Evolutionary conservation across 2,113 vertebrate species (phyloP).

Genomic region (Xiphophorus maculatus): DNA sequence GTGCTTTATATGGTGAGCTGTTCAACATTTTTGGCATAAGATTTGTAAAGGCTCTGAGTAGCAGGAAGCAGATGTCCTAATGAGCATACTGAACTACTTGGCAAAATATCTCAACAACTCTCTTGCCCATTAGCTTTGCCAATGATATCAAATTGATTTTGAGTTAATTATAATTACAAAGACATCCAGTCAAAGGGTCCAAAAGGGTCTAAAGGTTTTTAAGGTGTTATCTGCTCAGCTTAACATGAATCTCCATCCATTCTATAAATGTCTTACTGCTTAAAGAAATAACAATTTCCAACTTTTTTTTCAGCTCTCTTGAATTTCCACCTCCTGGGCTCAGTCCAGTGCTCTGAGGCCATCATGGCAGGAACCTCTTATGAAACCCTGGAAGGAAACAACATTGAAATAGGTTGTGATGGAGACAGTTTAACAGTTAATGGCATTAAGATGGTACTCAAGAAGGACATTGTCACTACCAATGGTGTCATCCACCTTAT

Average conservation of each 20-base stretch:
- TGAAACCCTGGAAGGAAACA: constrained; percentile 92
- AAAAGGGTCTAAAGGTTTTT: constrained; percentile 54
- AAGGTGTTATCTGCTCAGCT: constrained; percentile 17
- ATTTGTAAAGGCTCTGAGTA: constrained; percentile 17
- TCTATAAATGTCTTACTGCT: constrained; percentile 8
- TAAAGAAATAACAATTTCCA: constrained; percentile 2
- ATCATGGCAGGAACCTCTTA: constrained; percentile 88
- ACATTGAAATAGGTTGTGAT: constrained; percentile 92
- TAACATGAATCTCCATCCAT: constrained; percentile 9
- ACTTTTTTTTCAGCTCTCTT: constrained; percentile 83
- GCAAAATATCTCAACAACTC: constrained; percentile 30
- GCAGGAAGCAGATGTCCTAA: constrained; percentile 57
- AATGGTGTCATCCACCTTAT: constrained; percentile 97
- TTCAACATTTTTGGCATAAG: not conserved
- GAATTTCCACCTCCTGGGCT: constrained; percentile 91
- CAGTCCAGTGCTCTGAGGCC: constrained; percentile 93
- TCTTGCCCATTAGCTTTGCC: constrained; percentile 25
- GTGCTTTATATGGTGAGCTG: not conserved
- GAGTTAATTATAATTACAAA: constrained; percentile 25
- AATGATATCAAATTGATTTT: constrained; percentile 47
- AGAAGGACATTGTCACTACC: constrained; percentile 94
- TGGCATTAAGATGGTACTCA: constrained; percentile 91
- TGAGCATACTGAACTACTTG: constrained; percentile 40
- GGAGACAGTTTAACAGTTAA: constrained; percentile 94
- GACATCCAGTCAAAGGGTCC: constrained; percentile 54